These are phyloP conservation scores for Metacarcinus magister DNA, from an alignment of 2,888 invertebrate species.

Conservation along the genomic window DNA sequence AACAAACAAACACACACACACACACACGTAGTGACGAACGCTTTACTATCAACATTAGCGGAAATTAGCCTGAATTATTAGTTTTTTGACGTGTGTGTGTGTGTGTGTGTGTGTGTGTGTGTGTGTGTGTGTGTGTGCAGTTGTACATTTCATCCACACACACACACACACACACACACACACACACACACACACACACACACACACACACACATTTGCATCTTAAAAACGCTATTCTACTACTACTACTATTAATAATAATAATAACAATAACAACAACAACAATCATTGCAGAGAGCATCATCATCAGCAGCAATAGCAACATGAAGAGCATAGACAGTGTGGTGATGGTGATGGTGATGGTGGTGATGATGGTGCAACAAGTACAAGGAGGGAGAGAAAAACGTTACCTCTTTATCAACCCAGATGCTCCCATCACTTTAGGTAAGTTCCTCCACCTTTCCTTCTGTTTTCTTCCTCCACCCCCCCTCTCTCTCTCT, in stretches of 20 bases:
- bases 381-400: background rate
- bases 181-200: background rate
- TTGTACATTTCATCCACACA: too few species aligned
- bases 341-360: background rate
- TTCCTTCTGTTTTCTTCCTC: background rate
- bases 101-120: too few species aligned
- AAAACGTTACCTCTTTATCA: constrained; percentile 64
- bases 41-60: background rate
- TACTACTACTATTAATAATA: background rate
- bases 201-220: too few species aligned
- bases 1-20: background rate
- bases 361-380: background rate
- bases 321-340: background rate
- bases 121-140: too few species aligned
- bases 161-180: too few species aligned
- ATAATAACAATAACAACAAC: background rate
- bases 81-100: background rate
- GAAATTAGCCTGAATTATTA: background rate
- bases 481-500: background rate
- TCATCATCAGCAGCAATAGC: background rate
- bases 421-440: constrained; percentile 77
- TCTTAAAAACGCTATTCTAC: too few species aligned
- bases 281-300: background rate
- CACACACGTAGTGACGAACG: background rate
- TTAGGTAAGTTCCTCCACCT: constrained; percentile 64